Base-by-base conservation (phyloP, 2,113 vertebrate genomes). In the Falcunculus frontatus region DNA sequence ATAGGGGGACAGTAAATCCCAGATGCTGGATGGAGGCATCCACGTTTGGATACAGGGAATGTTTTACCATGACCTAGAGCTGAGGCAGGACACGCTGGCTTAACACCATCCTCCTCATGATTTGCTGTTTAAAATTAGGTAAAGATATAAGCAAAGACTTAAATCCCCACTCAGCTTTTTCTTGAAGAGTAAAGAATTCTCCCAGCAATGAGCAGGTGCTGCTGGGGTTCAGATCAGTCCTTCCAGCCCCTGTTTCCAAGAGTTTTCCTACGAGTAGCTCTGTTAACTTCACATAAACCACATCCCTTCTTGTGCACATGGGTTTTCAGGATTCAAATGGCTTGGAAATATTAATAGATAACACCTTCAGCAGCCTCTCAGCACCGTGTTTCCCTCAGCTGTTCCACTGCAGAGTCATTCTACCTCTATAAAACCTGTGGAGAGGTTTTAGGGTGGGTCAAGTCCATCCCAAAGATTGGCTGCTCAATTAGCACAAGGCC, bases 371-470 rank as follows among this genome's bases (percentile, higher is more conserved):
- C 73, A 81, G 2, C 52, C 80, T 81, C 53, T 10, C 4, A 39
- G 82, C 10, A 0, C 41, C 10, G 2, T 35, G 47, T 60, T 86
- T 49, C 41, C 20, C 79, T 88, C 25, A 16, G 50, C 77, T 59
- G 20, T 17, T 17, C 13, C 44, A 1, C 69, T 76, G 65, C 62
- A 11, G 80, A 49, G 73, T 47, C 44, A 2, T 68, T 76, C 84
- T 7, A 7, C 53, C 78, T 79, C 84, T 44, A 6, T 33, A 80
- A 92, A 90, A 59, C 21, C 15, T 3, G 0, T 7, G 65, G 30
- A 46, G 60, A 70, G 83, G 37, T 77, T 94, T 88, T 69, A 65
- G 93, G 95, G 84, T 78, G 69, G 82, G 47, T 56, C 75, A 56
- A 50, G n/a, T 21, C 13, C 68, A 42, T 56, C 92, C 70, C 64